Evolutionary conservation across 2,113 vertebrate genomes (phyloP).

Genomic region (Seriola rivoliana): DNA sequence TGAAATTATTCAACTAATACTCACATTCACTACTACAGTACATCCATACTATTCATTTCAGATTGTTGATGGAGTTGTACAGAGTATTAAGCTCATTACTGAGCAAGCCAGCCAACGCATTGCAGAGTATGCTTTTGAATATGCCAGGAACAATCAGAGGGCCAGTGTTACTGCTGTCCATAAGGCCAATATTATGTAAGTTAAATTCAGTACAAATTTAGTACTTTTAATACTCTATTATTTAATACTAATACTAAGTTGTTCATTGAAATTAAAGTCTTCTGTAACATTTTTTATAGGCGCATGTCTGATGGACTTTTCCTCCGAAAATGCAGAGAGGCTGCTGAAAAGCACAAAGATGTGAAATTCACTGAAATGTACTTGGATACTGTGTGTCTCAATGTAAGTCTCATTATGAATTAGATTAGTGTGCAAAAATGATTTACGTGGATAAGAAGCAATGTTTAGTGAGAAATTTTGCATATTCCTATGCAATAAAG

Average conservation of each 20-base stretch:
- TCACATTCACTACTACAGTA: neutral
- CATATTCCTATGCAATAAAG: neutral
- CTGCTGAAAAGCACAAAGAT: slow-evolving; percentile 95
- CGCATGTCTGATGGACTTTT: slow-evolving; percentile 98
- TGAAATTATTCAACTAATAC: neutral
- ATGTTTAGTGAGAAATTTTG: neutral
- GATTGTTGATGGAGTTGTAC: slow-evolving; percentile 98
- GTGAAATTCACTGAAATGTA: slow-evolving; percentile 99
- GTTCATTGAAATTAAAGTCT: neutral
- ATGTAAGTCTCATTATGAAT: slow-evolving; percentile 84
- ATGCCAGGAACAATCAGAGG: slow-evolving; percentile 93
- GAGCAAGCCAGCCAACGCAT: slow-evolving; percentile 94
- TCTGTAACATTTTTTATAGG: slow-evolving; percentile 78
- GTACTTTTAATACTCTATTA: neutral
- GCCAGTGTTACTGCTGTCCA: slow-evolving; percentile 95
- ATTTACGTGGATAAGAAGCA: neutral
- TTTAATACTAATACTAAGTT: neutral
- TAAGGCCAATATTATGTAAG: slow-evolving; percentile 98
- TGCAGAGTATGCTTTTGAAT: slow-evolving; percentile 96
- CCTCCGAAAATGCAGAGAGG: slow-evolving; percentile 94
- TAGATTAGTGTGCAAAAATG: neutral
- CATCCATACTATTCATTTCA: slow-evolving; percentile 65
- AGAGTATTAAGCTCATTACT: slow-evolving; percentile 98
- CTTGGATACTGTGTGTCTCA: slow-evolving; percentile 96
- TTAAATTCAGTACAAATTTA: slow-evolving; percentile 30